Base-by-base conservation (phyloP, 2,113 vertebrate genomes). In the Oncorhynchus mykiss region DNA sequence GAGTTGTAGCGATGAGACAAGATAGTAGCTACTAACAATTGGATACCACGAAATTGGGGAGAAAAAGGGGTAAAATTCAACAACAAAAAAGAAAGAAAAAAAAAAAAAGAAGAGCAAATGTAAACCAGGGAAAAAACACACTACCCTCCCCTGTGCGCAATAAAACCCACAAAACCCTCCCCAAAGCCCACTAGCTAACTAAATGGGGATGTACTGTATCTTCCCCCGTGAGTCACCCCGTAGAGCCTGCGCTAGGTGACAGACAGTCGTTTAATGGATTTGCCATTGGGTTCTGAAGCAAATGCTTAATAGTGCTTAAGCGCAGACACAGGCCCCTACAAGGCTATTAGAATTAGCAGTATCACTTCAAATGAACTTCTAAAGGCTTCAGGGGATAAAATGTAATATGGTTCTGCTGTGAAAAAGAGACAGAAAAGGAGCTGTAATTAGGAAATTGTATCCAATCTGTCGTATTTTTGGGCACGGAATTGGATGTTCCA, bases 211-310 rank as follows among this genome's bases (percentile, higher is more conserved):
- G 25, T 51, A 27, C 69, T 75, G 25, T 51, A 27, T 70, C 72
- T 60, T 3, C 69, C 20, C 48, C 60, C 18, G 45, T 8, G 51
- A 34, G 49, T 51, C n/a, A n/a, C 11, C 57, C 51, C 25, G 59
- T 72, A 27, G 60, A n/a, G 60, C 64, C 27, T 24, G 25, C 65
- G n/a, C 54, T 54, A 49, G 48, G 68, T 78, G 25, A 68, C 49
- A 75, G 74, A 70, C 57, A 72, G 70, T 54, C 69, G 49, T 66
- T 39, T 75, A 54, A 68, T 71, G 66, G 62, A 71, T 75, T 66
- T 49, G n/a, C 69, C 49, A 22, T n/a, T 25, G 49, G 49, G 64
- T 60, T 39, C 20, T 59, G 73, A 54, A 73, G 71, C 72, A 25
- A 72, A 51, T 80, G 75, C 72, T 74, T 72, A 72, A 68, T 67